These are phyloP conservation scores for Cerceris rybyensis DNA, from an alignment of 2,888 invertebrate species.

Conservation along the genomic window DNA sequence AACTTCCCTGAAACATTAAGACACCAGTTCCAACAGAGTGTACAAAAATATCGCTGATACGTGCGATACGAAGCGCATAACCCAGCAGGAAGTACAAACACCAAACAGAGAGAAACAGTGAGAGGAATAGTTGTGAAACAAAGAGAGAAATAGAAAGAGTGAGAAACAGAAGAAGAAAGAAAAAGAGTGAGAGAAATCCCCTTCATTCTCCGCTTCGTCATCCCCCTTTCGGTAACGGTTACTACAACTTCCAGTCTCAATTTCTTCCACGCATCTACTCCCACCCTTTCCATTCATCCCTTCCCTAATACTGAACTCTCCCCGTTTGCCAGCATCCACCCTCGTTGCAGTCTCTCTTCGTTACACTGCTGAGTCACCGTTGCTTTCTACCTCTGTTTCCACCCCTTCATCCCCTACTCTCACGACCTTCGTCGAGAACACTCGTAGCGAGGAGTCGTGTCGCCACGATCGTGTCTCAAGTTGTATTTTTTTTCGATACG, in stretches of 20 bases:
- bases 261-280: conserved; percentile 40
- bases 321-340: conserved; percentile 35
- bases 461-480: conserved; percentile 39
- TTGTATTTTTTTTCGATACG: background rate
- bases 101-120: background rate
- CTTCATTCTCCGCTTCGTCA: conserved; percentile 7
- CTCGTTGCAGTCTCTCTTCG: conserved; percentile 20
- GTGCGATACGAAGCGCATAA: conserved; percentile 3
- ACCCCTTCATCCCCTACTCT: conserved; percentile 1
- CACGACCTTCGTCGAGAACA: conserved; percentile 20
- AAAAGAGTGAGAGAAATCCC: conserved; percentile 6
- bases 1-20: background rate
- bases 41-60: conserved; percentile 24
- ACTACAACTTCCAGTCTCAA: conserved; percentile 41
- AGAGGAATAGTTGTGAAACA: too few species aligned
- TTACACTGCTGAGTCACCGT: conserved; percentile 22
- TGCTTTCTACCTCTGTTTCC: conserved; percentile 20
- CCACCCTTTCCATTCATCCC: conserved; percentile 36
- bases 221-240: conserved; percentile 13
- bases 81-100: background rate
- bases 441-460: conserved; percentile 27
- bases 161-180: background rate
- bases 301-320: conserved; percentile 30
- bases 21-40: conserved; percentile 2
- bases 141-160: too few species aligned